Base-by-base conservation (phyloP, 2,113 vertebrate genomes). In the Cariama cristata region DNA sequence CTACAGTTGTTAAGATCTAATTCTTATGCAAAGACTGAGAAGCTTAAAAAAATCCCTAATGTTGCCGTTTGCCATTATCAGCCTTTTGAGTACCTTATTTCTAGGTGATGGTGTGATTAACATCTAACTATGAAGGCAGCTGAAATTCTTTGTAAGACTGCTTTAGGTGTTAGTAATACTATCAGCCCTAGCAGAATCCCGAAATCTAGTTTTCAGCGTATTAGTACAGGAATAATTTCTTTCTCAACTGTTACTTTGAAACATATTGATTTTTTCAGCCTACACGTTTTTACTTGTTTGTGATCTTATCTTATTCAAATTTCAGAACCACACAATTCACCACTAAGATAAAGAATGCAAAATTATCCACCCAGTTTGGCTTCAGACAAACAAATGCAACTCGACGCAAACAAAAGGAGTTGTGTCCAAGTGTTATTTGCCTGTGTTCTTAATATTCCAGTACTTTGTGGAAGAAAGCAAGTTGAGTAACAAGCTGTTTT, bases 241-340 rank as follows among this genome's bases (percentile, higher is more conserved):
- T 96, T 96, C 80, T 90, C 91, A 97, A 21, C 74, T 64, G 66
- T 77, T 95, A 58, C 90, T 88, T 93, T 85, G 80, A 96, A 95
- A 90, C 79, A 55, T 96, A 96, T 90, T 97, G 96, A 97, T 96
- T 96, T 96, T 96, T 94, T 91, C 89, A 93, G 91, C 74, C 77
- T 87, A 76, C 77, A 91, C 89, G 93, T 93, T 96, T 96, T 95
- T 21, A 90, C 93, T 90, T 89, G 95, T 86, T 88, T 82, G 80
- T 90, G 93, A 96, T 97, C 86, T 95, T 95, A 97, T 96, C 97
- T 94, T 90, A 90, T 35, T 85, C 81, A 88, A 89, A 95, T 83
- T 94, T 95, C 90, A 96, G 88, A 96, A 59, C 71, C 71, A 35
- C 79, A 95, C 90, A 95, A 92, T 93, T 94, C 67, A 83, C 92